Evolutionary conservation across 35 echinoderm and acorn worm species (phyloP).

Genomic region (Anneissia japonica): DNA sequence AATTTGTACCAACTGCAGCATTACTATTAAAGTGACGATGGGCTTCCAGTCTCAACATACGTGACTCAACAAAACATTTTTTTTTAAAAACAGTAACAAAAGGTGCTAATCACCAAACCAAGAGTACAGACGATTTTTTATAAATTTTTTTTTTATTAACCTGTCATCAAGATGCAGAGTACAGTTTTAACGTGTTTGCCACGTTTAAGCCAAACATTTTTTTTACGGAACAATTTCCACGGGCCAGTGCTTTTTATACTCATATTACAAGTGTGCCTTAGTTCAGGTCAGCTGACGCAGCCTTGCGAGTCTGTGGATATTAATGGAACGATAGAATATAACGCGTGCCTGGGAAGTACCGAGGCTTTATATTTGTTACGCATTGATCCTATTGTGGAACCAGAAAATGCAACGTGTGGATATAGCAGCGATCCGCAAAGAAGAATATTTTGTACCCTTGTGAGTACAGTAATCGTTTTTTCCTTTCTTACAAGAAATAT

Average conservation of each 20-base stretch:
- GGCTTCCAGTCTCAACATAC: too few relatives aligned
- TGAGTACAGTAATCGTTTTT: conserved; percentile 8
- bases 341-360: conserved; percentile 39
- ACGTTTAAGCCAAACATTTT: neutral
- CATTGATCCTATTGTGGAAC: conserved; percentile 36
- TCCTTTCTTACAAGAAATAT: too few relatives aligned
- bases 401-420: conserved; percentile 66
- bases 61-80: too few relatives aligned
- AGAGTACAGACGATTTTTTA: too few relatives aligned
- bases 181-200: neutral
- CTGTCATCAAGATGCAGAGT: neutral
- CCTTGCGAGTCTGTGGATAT: conserved; percentile 36
- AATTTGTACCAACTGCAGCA: too few relatives aligned
- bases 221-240: neutral
- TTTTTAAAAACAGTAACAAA: too few relatives aligned
- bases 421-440: conserved; percentile 7
- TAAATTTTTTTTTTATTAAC: too few relatives aligned
- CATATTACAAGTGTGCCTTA: neutral
- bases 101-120: too few relatives aligned
- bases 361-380: conserved; percentile 42
- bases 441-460: conserved; percentile 56
- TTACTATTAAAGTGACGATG: too few relatives aligned
- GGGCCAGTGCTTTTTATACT: neutral
- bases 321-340: conserved; percentile 55
- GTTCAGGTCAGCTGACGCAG: neutral